Evolutionary conservation across 2,113 vertebrate genomes (phyloP), one percentile per base, ranked within the genome.

Genomic region (Ranitomeya imitator): DNA sequence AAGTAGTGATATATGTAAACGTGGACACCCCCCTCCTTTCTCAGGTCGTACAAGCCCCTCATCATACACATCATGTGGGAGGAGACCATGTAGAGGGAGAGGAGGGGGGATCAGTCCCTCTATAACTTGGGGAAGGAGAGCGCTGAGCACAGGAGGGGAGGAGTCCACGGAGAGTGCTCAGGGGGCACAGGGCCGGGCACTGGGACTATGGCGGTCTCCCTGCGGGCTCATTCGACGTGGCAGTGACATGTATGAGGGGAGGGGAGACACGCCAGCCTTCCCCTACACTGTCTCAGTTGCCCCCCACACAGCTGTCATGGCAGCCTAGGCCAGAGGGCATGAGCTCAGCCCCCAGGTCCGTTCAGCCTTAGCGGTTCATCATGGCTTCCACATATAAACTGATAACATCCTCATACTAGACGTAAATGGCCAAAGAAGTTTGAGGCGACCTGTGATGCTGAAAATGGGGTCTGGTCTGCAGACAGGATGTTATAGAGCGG

Each of bases 241-340:
- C 16, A 10, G 54, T 11, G 11, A 67, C 26, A 31, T 31, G 26
- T 21, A 74, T 9, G 19, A 57, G 26, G 54, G 71, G 23, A 26
- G 55, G 85, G 11, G 71, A 73, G n/a, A 31, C 19, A 37, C 79
- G 85, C 60, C 85, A 86, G 45, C 74, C 73, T 31, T 60, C 31
- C 18, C 71, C 31, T 51, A 45, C 85, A 78, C 19, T 4, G 31
- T 4, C 45, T 55, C 45, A 51, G 67, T 67, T 31, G 82, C 63
- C 45, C 51, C 6, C 73, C 73, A 51, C 26, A 45, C 7, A 10
- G 73, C 73, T 18, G 6, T 10, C 15, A 13, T 71, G 69, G 18
- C 18, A 51, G 45, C 51, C 18, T 76, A 0, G 14, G 45, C 23
- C 69, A 37, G 26, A 14, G 11, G 1, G 26, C 63, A n/a, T 11